Evolutionary conservation across 2,797 vertebrate species (phyloP).

Genomic region (Cheirogaleus major): DNA sequence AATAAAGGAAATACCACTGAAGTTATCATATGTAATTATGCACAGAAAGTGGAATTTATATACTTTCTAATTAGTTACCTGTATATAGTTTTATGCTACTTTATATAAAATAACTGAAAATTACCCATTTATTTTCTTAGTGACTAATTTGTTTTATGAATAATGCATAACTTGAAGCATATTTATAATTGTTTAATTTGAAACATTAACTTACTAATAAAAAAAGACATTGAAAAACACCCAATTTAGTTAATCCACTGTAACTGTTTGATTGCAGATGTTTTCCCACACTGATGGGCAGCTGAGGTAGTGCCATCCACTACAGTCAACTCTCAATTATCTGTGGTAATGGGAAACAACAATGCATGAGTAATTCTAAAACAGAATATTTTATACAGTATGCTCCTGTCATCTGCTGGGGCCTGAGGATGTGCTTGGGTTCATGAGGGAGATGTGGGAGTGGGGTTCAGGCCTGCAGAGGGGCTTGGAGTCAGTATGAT

Average conservation of each 20-base stretch:
- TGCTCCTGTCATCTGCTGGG: constrained; percentile 19
- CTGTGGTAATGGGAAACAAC: constrained; percentile 40
- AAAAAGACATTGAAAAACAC: neutral
- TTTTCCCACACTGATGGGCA: constrained; percentile 42
- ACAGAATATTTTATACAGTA: neutral
- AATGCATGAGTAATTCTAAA: constrained; percentile 42
- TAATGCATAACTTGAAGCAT: constrained; percentile 10
- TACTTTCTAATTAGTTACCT: constrained; percentile 15
- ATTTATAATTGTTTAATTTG: constrained; percentile 46
- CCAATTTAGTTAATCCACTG: constrained; percentile 34
- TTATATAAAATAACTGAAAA: constrained; percentile 24
- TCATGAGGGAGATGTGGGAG: constrained; percentile 24
- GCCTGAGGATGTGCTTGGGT: constrained; percentile 43
- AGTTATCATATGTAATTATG: constrained; percentile 33
- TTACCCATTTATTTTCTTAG: constrained; percentile 35
- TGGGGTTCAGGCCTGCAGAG: constrained; percentile 29
- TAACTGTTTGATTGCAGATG: constrained; percentile 48
- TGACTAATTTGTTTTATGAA: constrained; percentile 35
- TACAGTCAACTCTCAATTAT: constrained; percentile 28
- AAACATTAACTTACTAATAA: constrained; percentile 39
- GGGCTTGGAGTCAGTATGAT: neutral
- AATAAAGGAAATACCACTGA: neutral
- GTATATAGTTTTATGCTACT: neutral
- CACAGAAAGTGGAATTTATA: neutral
- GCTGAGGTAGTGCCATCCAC: constrained; percentile 48